These are phyloP conservation scores for Drosophila micromelanica DNA, from an alignment of 1,140 invertebrate genomes.

Conservation along the genomic window DNA sequence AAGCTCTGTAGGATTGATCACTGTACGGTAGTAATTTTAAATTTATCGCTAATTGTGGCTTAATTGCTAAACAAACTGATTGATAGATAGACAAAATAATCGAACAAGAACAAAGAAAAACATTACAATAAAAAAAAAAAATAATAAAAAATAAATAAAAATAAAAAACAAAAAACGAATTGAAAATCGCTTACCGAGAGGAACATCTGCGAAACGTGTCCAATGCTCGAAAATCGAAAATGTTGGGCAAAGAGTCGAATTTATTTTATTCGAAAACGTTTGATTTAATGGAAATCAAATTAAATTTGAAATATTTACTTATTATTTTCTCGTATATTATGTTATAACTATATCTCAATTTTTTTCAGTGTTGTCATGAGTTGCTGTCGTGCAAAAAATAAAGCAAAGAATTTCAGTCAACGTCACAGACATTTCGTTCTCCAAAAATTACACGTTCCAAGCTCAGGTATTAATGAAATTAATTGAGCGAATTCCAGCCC, in stretches of 20 bases:
- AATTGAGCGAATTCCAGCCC: conserved; percentile 3
- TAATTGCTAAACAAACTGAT: conserved; percentile 52
- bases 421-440: background rate
- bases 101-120: too few relatives aligned
- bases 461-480: conserved; percentile 10
- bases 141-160: background rate
- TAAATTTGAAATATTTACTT: background rate
- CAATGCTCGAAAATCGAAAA: conserved; percentile 84
- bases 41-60: conserved; percentile 32
- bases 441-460: conserved; percentile 23
- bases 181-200: conserved; percentile 85
- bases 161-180: background rate
- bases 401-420: conserved; percentile 15
- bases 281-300: background rate
- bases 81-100: conserved; percentile 4
- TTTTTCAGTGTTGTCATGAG: conserved; percentile 23
- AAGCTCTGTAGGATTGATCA: conserved; percentile 48
- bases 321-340: too few relatives aligned
- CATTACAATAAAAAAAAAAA: background rate
- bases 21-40: conserved; percentile 38
- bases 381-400: conserved; percentile 22
- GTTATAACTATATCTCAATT: background rate
- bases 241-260: too few relatives aligned
- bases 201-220: conserved; percentile 88
- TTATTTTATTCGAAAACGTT: background rate